phyloP scores from a whole-genome alignment of 2,113 vertebrate genomes.

The Pyrgilauda ruficollis region DNA sequence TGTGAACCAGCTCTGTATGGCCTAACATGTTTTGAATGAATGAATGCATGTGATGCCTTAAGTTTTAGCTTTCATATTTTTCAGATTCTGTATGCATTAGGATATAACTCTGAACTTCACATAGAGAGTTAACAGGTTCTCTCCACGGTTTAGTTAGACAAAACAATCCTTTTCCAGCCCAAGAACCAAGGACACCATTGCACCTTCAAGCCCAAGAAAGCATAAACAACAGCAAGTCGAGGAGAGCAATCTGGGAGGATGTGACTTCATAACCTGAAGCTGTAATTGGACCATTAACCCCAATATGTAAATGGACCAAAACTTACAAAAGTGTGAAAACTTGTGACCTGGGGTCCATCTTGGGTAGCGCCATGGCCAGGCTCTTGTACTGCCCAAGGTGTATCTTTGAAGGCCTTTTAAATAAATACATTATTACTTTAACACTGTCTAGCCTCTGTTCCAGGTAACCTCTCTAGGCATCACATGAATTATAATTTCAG shows the following conservation, averaged over 20 bases:
- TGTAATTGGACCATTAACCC: not conserved
- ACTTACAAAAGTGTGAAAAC: not conserved
- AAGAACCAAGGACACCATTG: not conserved
- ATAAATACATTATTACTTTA: not conserved
- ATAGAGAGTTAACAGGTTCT: not conserved
- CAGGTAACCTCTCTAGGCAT: not conserved
- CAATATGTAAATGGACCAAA: not conserved
- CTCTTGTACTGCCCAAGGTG: not conserved
- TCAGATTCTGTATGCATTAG: not conserved
- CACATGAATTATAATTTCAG: not conserved
- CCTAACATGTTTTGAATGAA: not conserved
- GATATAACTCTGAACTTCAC: not conserved
- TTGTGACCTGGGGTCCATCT: not conserved
- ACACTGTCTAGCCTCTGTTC: not conserved
- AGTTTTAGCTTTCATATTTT: not conserved
- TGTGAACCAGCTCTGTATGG: not conserved
- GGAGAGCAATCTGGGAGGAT: not conserved
- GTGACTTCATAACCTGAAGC: not conserved
- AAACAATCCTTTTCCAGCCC: not conserved
- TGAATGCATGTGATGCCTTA: not conserved
- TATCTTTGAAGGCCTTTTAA: not conserved
- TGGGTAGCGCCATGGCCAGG: not conserved
- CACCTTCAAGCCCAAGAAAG: not conserved
- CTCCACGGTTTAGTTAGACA: not conserved
- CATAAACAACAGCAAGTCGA: not conserved